Evolutionary conservation across 2,797 vertebrate genomes (phyloP).

Genomic region (Petrocephalus sullivani): DNA sequence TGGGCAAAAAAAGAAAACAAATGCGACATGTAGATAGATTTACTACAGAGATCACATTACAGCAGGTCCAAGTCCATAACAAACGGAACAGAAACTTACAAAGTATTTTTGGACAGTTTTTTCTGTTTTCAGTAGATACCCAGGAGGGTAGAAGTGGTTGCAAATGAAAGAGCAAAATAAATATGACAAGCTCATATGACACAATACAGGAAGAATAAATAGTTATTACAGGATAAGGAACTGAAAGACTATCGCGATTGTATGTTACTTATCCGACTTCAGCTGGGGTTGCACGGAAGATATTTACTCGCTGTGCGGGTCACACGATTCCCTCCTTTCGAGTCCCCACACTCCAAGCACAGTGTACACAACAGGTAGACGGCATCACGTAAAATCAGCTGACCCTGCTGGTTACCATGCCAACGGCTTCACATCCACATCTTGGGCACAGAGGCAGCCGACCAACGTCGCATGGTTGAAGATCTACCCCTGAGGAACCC

Average conservation of each 20-base stretch:
- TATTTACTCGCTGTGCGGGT: neutral
- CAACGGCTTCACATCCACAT: neutral
- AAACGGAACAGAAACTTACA: neutral
- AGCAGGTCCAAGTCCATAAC: neutral
- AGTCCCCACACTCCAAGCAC: neutral
- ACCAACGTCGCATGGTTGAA: neutral
- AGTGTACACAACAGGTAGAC: neutral
- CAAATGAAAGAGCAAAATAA: conserved; percentile 3
- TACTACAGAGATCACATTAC: neutral
- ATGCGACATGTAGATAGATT: neutral
- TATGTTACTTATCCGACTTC: neutral
- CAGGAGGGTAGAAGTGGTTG: neutral
- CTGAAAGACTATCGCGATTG: neutral
- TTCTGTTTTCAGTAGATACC: neutral
- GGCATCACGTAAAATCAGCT: neutral
- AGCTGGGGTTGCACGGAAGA: neutral
- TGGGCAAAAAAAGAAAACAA: neutral
- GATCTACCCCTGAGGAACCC: neutral
- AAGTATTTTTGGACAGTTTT: neutral
- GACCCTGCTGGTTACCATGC: neutral
- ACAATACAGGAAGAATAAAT: neutral
- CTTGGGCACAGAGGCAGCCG: neutral
- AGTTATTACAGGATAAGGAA: neutral
- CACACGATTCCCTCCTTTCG: neutral
- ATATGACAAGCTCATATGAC: neutral